Base-by-base conservation (phyloP, 1,140 invertebrate species). In the Diprion similis region DNA sequence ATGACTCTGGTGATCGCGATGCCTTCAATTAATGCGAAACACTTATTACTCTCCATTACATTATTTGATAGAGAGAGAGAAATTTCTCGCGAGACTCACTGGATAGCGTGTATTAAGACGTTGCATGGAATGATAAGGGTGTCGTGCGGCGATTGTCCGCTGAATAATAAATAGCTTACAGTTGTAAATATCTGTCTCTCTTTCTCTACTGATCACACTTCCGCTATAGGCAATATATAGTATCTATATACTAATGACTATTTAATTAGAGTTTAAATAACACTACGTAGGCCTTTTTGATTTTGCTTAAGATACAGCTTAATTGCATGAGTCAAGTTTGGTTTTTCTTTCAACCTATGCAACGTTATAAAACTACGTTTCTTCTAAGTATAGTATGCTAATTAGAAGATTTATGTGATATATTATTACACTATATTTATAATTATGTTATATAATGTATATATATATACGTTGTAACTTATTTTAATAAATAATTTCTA, bases 201-300 rank as follows among this genome's bases (percentile, higher is more conserved):
- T 65, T 72, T 76, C 65, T 73, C 47, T 46, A 66, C 66, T 76
- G 73, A 75, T 77, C 72, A 79, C 46, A 46, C 66, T 66, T 77
- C 77, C 78, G 74, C 1, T 73, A 59, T 73, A 74, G 13, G 51
- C 73, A 76, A 72, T 74, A 73, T 71, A 64, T 74, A n/a, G 70
- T 78, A 75, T 79, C 24, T 37, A 37, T 37, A 75, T 59, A 46
- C 71, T 71, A 68, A 64, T 71, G 64, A 46, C 71, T 71, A 68
- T 59, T 71, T 78, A 78, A 74, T 73, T 75, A 78, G 66, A 81
- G 78, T 78, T 75, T 70, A 78, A 75, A 76, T 79, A 74, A 79
- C 18, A 67, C 82, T 85, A 84, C 79, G 77, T 85, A 86, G 83
- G 85, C 83, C 85, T 80, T 81, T 82, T 79, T 78, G 70, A 78